Base-by-base conservation (phyloP, 2,113 vertebrate species). In the Barbus barbus region DNA sequence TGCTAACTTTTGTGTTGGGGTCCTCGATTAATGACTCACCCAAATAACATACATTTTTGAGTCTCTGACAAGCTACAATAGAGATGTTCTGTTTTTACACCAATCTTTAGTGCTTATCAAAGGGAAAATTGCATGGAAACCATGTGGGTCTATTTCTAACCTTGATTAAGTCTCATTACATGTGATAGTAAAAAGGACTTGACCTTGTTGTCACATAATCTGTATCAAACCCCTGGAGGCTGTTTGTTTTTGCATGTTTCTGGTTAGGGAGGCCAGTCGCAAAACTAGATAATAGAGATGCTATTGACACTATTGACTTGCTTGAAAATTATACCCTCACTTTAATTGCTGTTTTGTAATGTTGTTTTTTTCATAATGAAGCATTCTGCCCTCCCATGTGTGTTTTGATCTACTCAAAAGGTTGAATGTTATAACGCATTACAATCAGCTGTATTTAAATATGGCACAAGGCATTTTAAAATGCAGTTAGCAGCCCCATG, bases 141-240 rank as follows among this genome's bases (percentile, higher is more conserved):
- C 33, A 22, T 12, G 65, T 9, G 33, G 33, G 36, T 38, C 18
- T 22, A 33, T 69, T 22, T 73, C 0, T 24, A 12, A 24, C 24
- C n/a, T 18, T 20, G 48, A n/a, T n/a, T 46, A 2, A 2, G 6
- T 18, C 74, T 53, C 48, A 56, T 56, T 48, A 22, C 71, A 67
- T 5, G 65, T 1, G 41, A 5, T 46, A 48, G 26, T 84, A 84
- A 84, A 73, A 13, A 83, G 58, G 78, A 89, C 88, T 91, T 91
- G 91, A 92, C 90, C 90, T 92, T 90, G 85, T 80, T 91, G 89
- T 90, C 79, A 46, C 89, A 90, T 89, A 91, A 91, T 92, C 84
- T 91, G 79, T 61, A 89, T 78, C 89, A 91, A 89, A 88, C 74
- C 65, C 86, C 91, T 89, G 24, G 69, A 11, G 87, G 89, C 83